phyloP scores from a whole-genome alignment of 2,888 invertebrate genomes.

The Mythimna ferrago region DNA sequence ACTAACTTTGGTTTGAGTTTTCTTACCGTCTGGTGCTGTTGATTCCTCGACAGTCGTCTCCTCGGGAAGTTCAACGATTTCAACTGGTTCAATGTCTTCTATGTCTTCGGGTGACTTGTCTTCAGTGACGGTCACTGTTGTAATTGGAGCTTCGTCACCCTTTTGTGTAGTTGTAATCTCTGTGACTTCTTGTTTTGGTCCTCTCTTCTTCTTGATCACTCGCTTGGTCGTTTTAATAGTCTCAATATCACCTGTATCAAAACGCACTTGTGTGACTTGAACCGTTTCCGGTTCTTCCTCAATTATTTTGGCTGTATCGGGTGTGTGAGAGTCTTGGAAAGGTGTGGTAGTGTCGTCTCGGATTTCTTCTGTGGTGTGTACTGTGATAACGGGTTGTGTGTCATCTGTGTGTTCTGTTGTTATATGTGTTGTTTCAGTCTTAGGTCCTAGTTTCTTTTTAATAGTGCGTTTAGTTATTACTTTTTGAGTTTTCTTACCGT shows the following conservation, averaged over 20 bases:
- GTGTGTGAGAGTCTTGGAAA: conserved; percentile 41
- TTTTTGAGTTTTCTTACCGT: conserved; percentile 51
- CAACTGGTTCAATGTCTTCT: conserved; percentile 39
- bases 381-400: conserved; percentile 64
- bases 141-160: conserved; percentile 55
- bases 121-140: conserved; percentile 72
- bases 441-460: conserved; percentile 66
- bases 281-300: conserved; percentile 66
- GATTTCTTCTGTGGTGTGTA: conserved; percentile 69
- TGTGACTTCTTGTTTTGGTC: conserved; percentile 61
- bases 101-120: conserved; percentile 70
- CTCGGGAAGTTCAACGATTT: conserved; percentile 61
- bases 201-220: conserved; percentile 65
- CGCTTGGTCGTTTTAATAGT: conserved; percentile 71
- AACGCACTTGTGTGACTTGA: conserved; percentile 59
- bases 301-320: conserved; percentile 48
- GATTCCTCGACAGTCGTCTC: conserved; percentile 30
- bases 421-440: conserved; percentile 66
- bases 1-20: not conserved
- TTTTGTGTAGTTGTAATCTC: conserved; percentile 55
- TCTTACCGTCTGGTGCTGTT: conserved; percentile 13
- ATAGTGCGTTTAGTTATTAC: conserved; percentile 66
- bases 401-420: conserved; percentile 60
- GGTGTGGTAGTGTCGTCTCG: conserved; percentile 57
- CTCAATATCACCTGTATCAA: conserved; percentile 67